These are phyloP conservation scores for Ataeniobius toweri DNA, from an alignment of 2,797 vertebrate genomes.

Conservation along the genomic window DNA sequence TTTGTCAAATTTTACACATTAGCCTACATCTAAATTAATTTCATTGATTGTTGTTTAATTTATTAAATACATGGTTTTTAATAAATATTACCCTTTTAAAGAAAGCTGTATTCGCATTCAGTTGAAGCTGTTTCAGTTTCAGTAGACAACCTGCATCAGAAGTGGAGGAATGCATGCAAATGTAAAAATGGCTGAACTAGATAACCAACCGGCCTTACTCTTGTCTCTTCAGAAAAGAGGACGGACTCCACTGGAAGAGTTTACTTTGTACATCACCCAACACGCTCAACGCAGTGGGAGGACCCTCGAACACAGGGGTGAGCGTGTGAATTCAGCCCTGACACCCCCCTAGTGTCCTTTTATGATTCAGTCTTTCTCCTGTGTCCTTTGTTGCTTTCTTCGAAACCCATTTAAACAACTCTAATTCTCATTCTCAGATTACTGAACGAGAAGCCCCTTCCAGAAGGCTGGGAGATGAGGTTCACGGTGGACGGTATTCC, in stretches of 20 bases:
- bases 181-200: background rate
- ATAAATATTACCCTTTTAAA: background rate
- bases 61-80: background rate
- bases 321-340: conserved; percentile 45
- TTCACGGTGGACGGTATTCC: conserved; percentile 98
- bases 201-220: background rate
- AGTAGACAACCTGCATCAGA: background rate
- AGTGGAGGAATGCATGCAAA: background rate
- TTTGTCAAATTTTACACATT: background rate
- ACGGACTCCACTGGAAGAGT: conserved; percentile 94
- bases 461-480: conserved; percentile 99
- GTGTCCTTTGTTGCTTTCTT: background rate
- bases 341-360: background rate
- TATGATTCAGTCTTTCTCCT: background rate
- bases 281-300: conserved; percentile 96
- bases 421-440: conserved; percentile 74
- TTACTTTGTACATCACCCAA: conserved; percentile 97
- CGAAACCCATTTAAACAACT: background rate
- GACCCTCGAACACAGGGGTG: conserved; percentile 96
- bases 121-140: background rate
- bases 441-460: conserved; percentile 96
- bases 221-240: conserved; percentile 86
- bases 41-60: background rate
- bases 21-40: background rate
- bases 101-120: background rate